Evolutionary conservation across 2,888 invertebrate genomes (phyloP), one percentile per base, ranked within the genome.

Genomic region (Agriotes lineatus): DNA sequence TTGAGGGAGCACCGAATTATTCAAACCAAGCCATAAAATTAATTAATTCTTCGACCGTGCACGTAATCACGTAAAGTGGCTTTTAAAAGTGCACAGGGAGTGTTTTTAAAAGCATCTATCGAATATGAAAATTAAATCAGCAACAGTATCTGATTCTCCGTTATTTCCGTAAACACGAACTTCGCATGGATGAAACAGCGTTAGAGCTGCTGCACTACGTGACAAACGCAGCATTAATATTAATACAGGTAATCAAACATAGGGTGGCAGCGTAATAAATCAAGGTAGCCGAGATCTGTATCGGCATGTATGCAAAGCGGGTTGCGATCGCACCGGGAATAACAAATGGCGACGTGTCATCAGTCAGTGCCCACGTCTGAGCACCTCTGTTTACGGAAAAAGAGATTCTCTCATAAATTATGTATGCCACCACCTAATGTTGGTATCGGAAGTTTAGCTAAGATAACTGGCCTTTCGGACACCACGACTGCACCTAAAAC

Each of bases 191-290:
- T 52, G 52, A 33, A 52, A 19, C 33, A 33, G 33, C 18, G 18
- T 52, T 52, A 30, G 33, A 33, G 52, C 56, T 16, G 39, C 56
- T 42, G 10, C 39, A 37, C 33, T 65, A 68, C 68, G 64, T 70
- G 70, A 64, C 70, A 72, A 72, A 62, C 67, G 65, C 59, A 61
- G 60, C 74, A 75, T 75, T 74, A 74, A 74, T 75, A 74, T 74
- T 74, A 74, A 74, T 74, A 75, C 74, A 73, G 71, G 72, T 70
- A 74, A 75, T 75, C 73, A 72, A 73, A 69, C 72, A 60, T 33
- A 65, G 70, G 67, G 70, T 58, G 56, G 62, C 63, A 70, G 70
- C 54, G 68, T 58, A 70, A 75, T 75, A 74, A 74, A 75, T 75
- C 75, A 75, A 67, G 61, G 62, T 59, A 67, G 56, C 62, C 67